Base-by-base conservation (phyloP, 2,113 vertebrate species). In the Apodemus sylvaticus region DNA sequence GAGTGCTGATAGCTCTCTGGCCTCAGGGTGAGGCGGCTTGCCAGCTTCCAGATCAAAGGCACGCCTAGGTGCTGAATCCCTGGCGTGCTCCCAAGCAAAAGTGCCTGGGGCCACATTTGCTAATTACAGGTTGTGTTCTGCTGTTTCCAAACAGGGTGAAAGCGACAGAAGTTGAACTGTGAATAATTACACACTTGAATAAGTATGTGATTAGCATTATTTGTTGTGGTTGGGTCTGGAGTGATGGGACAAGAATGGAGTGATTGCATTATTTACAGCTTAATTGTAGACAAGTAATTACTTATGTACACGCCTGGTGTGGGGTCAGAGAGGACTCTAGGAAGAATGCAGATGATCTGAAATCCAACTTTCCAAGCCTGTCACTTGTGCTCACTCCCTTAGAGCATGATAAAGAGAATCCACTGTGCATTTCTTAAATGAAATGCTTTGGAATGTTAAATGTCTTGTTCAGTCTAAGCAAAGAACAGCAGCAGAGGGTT, bases 161-260 rank as follows among this genome's bases (percentile, higher is more conserved):
- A 99, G 99, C 98, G 98, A 98, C 99, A 98, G 98, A 98, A 99
- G 98, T 99, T 98, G 98, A 98, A 99, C 98, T 98, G 98, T 98
- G 98, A 99, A 99, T 99, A 99, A 99, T 99, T 99, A 99, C 98
- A 99, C 98, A 98, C 98, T 99, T 98, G 98, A 99, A 97, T 98
- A 98, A 99, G 98, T 98, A 98, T 98, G 98, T 99, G 98, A 99
- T 99, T 99, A 99, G 98, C 98, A 98, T 97, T 98, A 98, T 99
- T 99, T 98, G 98, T 98, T 99, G 98, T 98, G 98, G 96, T 98
- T 98, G 98, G 98, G 98, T 98, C 97, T 98, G 96, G 98, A 99
- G 96, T 98, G 98, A 98, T 95, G 98, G 98, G 98, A 98, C 98
- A 98, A 98, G 98, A 99, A 99, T 98, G 97, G 96, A 98, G 95